Conservation (phyloP, 2,888 invertebrate species). For the Pomacea canaliculata region DNA sequence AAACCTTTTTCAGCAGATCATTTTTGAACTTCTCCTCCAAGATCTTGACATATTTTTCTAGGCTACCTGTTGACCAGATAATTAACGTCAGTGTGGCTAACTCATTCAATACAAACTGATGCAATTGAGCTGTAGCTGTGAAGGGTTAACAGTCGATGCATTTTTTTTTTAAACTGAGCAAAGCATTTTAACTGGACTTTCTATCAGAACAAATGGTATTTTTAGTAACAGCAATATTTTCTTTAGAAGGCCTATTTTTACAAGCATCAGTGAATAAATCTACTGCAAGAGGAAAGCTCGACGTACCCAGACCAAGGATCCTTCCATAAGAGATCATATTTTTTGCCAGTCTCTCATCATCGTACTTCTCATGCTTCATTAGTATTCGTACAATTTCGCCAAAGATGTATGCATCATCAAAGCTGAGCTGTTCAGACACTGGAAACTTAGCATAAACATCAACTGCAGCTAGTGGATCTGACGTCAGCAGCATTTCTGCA, state of each 20-base stretch:
- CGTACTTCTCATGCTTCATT: constrained; percentile 67
- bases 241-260: no score
- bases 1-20: constrained; percentile 60
- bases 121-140: no score
- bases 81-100: no score
- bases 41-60: constrained; percentile 66
- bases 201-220: no score
- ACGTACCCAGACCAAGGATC: constrained; percentile 64
- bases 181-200: no score
- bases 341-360: constrained; percentile 62
- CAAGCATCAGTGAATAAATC: no score
- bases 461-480: constrained; percentile 65
- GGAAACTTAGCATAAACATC: constrained; percentile 68
- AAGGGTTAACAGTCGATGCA: no score
- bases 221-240: no score
- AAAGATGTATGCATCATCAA: constrained; percentile 69
- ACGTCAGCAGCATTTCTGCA: constrained; percentile 63
- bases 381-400: constrained; percentile 66
- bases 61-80: constrained; percentile 25
- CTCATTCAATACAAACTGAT: no score
- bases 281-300: no score
- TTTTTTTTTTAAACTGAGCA: no score
- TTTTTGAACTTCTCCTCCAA: constrained; percentile 66
- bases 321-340: constrained; percentile 66
- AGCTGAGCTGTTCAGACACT: constrained; percentile 61